These are phyloP conservation scores for Porphyrio hochstetteri DNA, from an alignment of 2,113 vertebrate genomes.

Conservation along the genomic window DNA sequence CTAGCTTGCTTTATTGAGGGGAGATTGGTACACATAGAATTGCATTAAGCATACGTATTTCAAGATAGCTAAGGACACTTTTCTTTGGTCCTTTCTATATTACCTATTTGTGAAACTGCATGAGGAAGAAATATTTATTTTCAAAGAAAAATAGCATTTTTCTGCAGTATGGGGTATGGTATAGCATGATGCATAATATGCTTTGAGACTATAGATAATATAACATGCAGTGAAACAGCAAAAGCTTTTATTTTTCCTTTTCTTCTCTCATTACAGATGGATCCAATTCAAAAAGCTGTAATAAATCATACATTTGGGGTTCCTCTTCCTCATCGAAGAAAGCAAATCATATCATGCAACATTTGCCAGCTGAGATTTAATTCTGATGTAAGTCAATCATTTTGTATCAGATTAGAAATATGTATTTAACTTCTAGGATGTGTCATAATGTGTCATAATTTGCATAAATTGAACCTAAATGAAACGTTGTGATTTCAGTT, in stretches of 20 bases:
- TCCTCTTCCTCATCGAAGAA: conserved; percentile 88
- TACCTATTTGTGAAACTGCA: not conserved
- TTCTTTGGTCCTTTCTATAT: not conserved
- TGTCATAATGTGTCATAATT: conserved; percentile 37
- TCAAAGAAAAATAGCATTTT: conserved; percentile 29
- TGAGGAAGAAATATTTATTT: conserved; percentile 10
- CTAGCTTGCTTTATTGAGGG: not conserved
- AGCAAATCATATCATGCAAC: conserved; percentile 91
- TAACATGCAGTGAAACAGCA: conserved; percentile 58
- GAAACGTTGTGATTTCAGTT: conserved; percentile 4
- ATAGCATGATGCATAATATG: not conserved
- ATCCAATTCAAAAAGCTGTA: conserved; percentile 96
- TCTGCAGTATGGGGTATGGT: not conserved
- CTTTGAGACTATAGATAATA: conserved; percentile 13
- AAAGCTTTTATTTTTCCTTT: conserved; percentile 78
- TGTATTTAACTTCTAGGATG: conserved; percentile 29
- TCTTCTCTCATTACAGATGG: conserved; percentile 88
- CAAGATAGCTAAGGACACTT: not conserved
- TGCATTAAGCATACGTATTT: not conserved
- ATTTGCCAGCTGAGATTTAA: conserved; percentile 98
- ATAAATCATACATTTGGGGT: conserved; percentile 95
- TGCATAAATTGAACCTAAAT: conserved; percentile 35
- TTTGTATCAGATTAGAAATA: conserved; percentile 64
- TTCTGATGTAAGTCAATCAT: conserved; percentile 91
- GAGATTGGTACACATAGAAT: not conserved